These are phyloP conservation scores for Prunella himalayana DNA, from an alignment of 2,113 vertebrate species.

Conservation along the genomic window DNA sequence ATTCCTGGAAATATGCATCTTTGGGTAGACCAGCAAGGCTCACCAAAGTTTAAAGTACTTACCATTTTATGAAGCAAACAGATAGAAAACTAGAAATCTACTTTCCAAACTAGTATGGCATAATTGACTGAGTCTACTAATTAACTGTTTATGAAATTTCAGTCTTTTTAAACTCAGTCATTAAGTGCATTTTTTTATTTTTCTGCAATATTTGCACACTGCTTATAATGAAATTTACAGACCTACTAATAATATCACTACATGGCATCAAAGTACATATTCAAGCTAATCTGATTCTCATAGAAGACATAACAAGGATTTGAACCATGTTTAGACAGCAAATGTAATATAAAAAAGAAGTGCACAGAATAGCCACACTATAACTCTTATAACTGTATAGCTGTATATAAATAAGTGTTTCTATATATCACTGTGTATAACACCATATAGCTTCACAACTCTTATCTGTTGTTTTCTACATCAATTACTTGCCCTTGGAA, in stretches of 20 bases:
- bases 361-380: constrained; percentile 5
- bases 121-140: background rate
- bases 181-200: background rate
- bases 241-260: background rate
- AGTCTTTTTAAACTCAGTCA: background rate
- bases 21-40: background rate
- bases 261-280: background rate
- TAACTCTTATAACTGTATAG: background rate
- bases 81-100: background rate
- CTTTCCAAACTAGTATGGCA: background rate
- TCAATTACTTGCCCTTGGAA: constrained; percentile 53
- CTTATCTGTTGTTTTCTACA: constrained; percentile 47
- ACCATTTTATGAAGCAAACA: background rate
- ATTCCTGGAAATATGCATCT: background rate
- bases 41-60: background rate
- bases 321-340: constrained; percentile 2
- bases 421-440: background rate
- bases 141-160: background rate
- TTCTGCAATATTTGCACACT: background rate
- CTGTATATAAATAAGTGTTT: background rate
- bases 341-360: constrained; percentile 37
- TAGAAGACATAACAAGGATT: constrained; percentile 18
- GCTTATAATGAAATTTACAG: constrained; percentile 11
- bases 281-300: background rate
- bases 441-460: background rate